Percentiles rank a stretch among this genome's conserved stretches.
Conservation (phyloP, 2,888 invertebrate genomes). For the Chrysotoxum bicinctum region DNA sequence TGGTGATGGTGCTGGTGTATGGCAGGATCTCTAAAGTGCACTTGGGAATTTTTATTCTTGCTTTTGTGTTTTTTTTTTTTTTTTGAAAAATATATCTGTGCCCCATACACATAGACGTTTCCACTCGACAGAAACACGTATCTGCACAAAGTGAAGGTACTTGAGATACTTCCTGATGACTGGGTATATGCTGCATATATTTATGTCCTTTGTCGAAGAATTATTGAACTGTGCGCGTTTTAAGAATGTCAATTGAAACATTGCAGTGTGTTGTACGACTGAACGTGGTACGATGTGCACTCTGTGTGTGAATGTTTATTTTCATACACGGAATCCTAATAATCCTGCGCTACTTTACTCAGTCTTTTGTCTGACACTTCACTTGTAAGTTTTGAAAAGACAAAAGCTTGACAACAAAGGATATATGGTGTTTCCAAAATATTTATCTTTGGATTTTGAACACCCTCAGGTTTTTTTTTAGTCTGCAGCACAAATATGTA, state of each 20-base stretch:
- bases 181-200: constrained; percentile 28
- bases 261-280: background rate
- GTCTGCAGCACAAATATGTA: background rate
- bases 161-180: too few relatives aligned
- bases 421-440: background rate
- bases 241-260: constrained; percentile 50
- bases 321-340: constrained; percentile 4
- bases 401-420: constrained; percentile 6
- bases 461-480: constrained; percentile 4
- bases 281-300: background rate
- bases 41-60: constrained; percentile 29
- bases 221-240: constrained; percentile 60
- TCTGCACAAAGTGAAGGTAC: constrained; percentile 12
- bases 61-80: background rate
- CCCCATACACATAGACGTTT: constrained; percentile 20
- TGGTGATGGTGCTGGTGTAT: constrained; percentile 7
- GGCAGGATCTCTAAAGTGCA: constrained; percentile 41
- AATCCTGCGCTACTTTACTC: constrained; percentile 3
- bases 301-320: background rate
- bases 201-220: constrained; percentile 50
- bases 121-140: constrained; percentile 13
- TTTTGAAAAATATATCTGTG: background rate
- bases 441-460: constrained; percentile 32
- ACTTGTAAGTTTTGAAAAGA: constrained; percentile 36
- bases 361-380: constrained; percentile 1